Percentiles rank a stretch among this genome's conserved stretches.
Conservation (phyloP, 1,140 invertebrate species). For the Brachionus manjavacas region DNA sequence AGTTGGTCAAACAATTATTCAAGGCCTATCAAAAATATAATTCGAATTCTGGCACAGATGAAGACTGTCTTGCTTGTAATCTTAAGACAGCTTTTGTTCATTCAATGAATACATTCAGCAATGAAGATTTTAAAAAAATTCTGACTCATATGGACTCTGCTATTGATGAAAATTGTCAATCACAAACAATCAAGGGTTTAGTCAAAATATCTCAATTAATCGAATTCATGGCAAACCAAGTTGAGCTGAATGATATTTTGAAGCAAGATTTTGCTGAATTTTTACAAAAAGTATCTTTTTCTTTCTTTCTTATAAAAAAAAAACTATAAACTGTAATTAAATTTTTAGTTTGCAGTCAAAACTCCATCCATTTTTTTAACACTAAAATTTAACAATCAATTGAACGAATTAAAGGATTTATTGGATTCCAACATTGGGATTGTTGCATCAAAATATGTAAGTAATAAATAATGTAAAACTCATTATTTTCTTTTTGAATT, state of each 20-base stretch:
- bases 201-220: constrained; percentile 11
- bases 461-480: not conserved
- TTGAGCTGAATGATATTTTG: not conserved
- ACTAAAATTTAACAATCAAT: not conserved
- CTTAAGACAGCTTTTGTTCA: not conserved
- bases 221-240: not conserved
- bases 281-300: constrained; percentile 5
- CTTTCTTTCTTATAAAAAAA: not conserved
- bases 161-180: not conserved
- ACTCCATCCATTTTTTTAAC: not conserved
- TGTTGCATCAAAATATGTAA: constrained; percentile 10
- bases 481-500: not conserved
- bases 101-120: not conserved
- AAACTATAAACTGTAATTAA: not conserved
- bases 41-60: not conserved
- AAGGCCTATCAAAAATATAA: not conserved
- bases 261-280: constrained; percentile 23
- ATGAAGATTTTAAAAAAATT: not conserved
- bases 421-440: not conserved
- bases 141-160: not conserved
- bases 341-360: not conserved
- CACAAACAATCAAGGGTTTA: not conserved
- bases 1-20: not conserved
- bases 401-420: not conserved
- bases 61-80: not conserved